Evolutionary conservation across 1,140 invertebrate genomes (phyloP).

Genomic region (Eupristina koningsbergeri): DNA sequence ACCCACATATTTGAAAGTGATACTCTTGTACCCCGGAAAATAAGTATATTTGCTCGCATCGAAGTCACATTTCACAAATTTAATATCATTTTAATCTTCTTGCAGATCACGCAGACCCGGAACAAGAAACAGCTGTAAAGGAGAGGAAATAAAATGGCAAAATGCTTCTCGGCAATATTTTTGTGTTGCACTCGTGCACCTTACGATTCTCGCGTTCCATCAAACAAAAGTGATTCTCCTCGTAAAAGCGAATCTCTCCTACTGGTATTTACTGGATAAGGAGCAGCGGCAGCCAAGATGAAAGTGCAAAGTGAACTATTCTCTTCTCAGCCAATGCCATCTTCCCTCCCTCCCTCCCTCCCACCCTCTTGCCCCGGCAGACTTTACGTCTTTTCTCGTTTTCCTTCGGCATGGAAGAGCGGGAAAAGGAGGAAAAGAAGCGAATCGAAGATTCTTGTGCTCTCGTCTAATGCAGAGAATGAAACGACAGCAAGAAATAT

Average conservation of each 20-base stretch:
- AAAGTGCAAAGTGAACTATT: constrained; percentile 47
- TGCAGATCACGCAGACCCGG: neutral
- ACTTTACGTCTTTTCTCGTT: constrained; percentile 30
- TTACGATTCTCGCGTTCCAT: constrained; percentile 8
- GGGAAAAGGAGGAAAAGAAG: neutral
- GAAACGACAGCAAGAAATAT: constrained; percentile 47
- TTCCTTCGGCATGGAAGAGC: neutral
- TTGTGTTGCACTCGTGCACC: constrained; percentile 17
- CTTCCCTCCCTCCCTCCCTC: too few species aligned
- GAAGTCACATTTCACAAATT: constrained; percentile 13
- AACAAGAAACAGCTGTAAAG: constrained; percentile 3
- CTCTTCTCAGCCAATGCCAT: neutral
- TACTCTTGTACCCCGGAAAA: neutral
- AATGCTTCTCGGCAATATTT: constrained; percentile 44
- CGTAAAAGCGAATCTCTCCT: constrained; percentile 32
- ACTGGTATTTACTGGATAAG: constrained; percentile 41
- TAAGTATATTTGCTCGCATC: neutral
- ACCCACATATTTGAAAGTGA: neutral
- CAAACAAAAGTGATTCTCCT: constrained; percentile 46
- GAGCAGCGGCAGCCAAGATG: constrained; percentile 26
- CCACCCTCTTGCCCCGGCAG: neutral
- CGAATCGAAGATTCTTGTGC: constrained; percentile 12
- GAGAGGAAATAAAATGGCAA: constrained; percentile 36
- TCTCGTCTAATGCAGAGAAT: constrained; percentile 20
- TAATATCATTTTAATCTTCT: constrained; percentile 23